Conservation (phyloP, 2,797 vertebrate genomes). For the Coregonus ussuriensis region DNA sequence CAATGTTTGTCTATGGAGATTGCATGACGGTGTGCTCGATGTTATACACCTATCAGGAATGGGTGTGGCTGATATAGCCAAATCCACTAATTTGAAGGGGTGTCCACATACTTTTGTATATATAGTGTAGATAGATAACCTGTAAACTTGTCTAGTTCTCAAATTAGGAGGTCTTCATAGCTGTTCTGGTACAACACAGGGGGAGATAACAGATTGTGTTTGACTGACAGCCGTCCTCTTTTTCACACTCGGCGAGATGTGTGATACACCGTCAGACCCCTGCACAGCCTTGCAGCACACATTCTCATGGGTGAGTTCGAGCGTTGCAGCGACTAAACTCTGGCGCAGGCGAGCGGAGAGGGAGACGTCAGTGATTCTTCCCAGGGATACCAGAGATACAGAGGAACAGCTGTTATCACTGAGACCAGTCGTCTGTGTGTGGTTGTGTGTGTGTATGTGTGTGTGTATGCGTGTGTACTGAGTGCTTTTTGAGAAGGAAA, state of each 20-base stretch:
- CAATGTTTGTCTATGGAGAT: no score
- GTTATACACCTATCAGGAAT: no score
- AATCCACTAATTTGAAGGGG: no score
- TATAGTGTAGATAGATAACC: no score
- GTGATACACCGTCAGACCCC: slow-evolving; percentile 2
- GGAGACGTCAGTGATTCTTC: slow-evolving; percentile 4
- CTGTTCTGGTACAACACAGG: neutral
- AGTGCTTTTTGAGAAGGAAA: neutral
- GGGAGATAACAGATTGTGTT: neutral
- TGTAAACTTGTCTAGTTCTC: neutral
- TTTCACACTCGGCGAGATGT: neutral
- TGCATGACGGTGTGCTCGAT: no score
- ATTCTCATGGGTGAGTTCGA: neutral
- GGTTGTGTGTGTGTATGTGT: neutral
- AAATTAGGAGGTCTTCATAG: neutral
- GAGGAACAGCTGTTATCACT: neutral
- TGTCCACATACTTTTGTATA: no score
- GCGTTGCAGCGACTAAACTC: neutral
- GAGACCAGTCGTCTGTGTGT: neutral
- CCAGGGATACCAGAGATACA: neutral
- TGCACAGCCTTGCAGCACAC: neutral
- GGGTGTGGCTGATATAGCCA: no score
- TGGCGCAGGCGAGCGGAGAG: neutral
- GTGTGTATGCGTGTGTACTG: neutral
- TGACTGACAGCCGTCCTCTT: slow-evolving; percentile 1